phyloP scores from a whole-genome alignment of 2,888 invertebrate species.

The Hydrotaea diabolus region DNA sequence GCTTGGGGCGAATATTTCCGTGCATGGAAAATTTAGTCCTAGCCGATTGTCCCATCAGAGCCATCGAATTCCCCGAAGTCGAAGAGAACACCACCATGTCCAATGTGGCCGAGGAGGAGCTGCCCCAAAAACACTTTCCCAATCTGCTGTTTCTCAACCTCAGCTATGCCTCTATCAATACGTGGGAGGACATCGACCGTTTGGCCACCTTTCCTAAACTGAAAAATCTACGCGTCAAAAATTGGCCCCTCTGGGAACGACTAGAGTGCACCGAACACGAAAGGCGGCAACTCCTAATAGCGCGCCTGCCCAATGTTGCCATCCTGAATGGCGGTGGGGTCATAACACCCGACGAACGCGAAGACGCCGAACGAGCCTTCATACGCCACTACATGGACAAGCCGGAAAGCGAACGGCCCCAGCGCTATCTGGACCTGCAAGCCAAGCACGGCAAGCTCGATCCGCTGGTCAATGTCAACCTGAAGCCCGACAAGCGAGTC shows the following conservation, averaged over 20 bases:
- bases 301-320: conserved; percentile 91
- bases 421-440: conserved; percentile 89
- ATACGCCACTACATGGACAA: conserved; percentile 95
- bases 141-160: conserved; percentile 89
- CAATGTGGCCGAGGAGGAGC: conserved; percentile 80
- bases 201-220: conserved; percentile 91
- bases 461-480: conserved; percentile 93
- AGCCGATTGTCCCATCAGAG: conserved; percentile 91
- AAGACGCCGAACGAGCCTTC: conserved; percentile 95
- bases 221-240: conserved; percentile 88
- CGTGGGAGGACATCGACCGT: conserved; percentile 95
- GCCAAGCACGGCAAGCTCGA: conserved; percentile 93
- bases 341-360: conserved; percentile 91
- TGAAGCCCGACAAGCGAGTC: conserved; percentile 92
- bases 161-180: conserved; percentile 90
- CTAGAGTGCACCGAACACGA: conserved; percentile 94
- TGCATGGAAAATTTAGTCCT: conserved; percentile 91
- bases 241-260: conserved; percentile 88
- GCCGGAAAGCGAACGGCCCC: conserved; percentile 90
- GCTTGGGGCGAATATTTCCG: conserved; percentile 92
- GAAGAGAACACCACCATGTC: conserved; percentile 4
- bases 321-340: conserved; percentile 94
- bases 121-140: conserved; percentile 81
- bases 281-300: conserved; percentile 91
- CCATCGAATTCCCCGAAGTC: conserved; percentile 81